These are phyloP conservation scores for Alces alces DNA, from an alignment of 2,113 vertebrate species.

Conservation along the genomic window DNA sequence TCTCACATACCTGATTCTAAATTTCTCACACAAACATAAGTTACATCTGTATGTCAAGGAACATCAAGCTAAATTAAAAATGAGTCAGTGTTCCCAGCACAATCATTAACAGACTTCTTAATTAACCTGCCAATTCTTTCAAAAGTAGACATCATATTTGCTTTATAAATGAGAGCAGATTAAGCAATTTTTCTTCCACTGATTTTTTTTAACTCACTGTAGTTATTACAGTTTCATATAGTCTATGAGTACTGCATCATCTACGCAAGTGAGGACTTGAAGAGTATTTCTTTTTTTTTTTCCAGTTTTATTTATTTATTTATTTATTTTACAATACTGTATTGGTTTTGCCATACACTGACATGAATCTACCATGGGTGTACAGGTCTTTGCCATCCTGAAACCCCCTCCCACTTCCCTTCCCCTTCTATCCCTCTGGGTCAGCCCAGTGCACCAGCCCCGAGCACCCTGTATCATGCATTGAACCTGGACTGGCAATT, in stretches of 20 bases:
- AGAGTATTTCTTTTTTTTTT: background rate
- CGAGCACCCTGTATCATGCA: no score
- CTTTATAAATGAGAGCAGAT: background rate
- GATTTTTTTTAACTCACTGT: background rate
- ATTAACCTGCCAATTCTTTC: constrained; percentile 41
- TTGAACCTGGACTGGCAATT: no score
- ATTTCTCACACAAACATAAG: background rate
- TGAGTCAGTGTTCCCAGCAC: background rate
- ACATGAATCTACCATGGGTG: no score
- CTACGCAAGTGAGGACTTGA: background rate
- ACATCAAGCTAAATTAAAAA: constrained; percentile 11
- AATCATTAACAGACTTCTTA: constrained; percentile 9
- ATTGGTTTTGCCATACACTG: no score
- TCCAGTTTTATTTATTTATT: no score
- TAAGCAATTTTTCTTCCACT: background rate
- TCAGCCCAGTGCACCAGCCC: no score
- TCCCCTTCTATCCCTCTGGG: no score
- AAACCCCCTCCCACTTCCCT: no score
- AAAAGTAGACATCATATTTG: background rate
- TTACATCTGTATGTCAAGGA: background rate
- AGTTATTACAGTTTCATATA: background rate
- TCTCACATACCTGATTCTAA: background rate
- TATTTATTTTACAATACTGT: no score
- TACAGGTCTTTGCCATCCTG: no score
- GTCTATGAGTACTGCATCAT: background rate